These are phyloP conservation scores for Selene dorsalis DNA, from an alignment of 2,797 vertebrate species.

Conservation along the genomic window DNA sequence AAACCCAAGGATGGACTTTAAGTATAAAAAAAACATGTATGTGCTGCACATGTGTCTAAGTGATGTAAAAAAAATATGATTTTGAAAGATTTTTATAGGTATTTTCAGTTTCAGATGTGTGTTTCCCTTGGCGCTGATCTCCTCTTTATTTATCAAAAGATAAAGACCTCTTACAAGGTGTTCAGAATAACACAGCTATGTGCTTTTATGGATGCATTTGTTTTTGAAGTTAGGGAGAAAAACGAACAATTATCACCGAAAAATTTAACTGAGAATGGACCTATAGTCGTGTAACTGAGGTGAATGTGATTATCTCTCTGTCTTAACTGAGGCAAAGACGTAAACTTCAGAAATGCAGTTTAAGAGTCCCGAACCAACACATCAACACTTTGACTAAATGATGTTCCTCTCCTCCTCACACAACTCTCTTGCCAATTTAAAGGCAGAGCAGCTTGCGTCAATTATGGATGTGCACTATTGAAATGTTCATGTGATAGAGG, in stretches of 20 bases:
- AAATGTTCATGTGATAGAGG: conserved; percentile 72
- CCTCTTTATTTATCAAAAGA: conserved; percentile 11
- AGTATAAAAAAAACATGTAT: neutral
- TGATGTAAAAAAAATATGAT: neutral
- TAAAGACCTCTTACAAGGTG: conserved; percentile 19
- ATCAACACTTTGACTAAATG: conserved; percentile 63
- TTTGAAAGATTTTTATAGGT: neutral
- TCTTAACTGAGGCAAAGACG: conserved; percentile 25
- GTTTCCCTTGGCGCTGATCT: neutral
- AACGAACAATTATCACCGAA: conserved; percentile 19
- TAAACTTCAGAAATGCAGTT: conserved; percentile 26
- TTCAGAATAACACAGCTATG: conserved; percentile 6
- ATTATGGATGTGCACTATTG: conserved; percentile 73
- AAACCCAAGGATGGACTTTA: conserved; percentile 19
- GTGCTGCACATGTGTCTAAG: neutral
- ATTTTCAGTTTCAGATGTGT: neutral
- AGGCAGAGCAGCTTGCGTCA: conserved; percentile 64
- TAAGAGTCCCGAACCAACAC: conserved; percentile 29
- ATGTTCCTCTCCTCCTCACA: conserved; percentile 51
- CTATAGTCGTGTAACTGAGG: neutral
- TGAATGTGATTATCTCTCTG: conserved; percentile 1
- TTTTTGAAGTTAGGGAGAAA: conserved; percentile 25
- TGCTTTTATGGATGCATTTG: conserved; percentile 24
- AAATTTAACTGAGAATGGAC: conserved; percentile 14
- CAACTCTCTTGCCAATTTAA: conserved; percentile 70